Evolutionary conservation across 2,113 vertebrate genomes (phyloP).

Genomic region (Hippopotamus amphibius): DNA sequence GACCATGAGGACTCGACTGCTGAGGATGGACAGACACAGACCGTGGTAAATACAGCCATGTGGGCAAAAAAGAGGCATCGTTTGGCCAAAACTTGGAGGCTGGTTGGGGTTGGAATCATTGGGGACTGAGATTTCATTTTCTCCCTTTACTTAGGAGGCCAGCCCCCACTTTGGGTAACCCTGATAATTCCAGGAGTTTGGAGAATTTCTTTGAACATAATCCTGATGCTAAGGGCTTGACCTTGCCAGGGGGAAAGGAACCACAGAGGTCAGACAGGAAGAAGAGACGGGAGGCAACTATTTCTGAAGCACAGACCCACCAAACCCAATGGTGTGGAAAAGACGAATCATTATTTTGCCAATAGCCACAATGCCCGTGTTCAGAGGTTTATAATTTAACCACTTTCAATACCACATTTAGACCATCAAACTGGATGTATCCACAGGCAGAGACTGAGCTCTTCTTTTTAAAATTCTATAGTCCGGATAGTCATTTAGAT

Average conservation of each 20-base stretch:
- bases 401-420: too few species aligned
- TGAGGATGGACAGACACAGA: background rate
- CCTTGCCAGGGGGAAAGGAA: constrained; percentile 64
- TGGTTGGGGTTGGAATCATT: constrained; percentile 20
- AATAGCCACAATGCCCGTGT: rapidly evolving
- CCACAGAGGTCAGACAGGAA: constrained; percentile 61
- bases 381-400: background rate
- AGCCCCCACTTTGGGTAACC: constrained; percentile 28
- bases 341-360: constrained; percentile 51
- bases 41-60: background rate
- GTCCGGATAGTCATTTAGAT: background rate
- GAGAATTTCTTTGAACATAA: constrained; percentile 79
- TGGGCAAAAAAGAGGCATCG: background rate
- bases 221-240: constrained; percentile 84
- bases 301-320: constrained; percentile 68
- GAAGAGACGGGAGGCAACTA: background rate
- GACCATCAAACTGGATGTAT: background rate
- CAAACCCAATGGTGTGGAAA: constrained; percentile 37
- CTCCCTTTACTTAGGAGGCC: constrained; percentile 57
- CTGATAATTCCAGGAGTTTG: constrained; percentile 62
- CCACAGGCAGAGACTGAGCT: too few species aligned
- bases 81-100: constrained; percentile 12
- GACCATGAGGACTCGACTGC: background rate
- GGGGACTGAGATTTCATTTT: constrained; percentile 54
- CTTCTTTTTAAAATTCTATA: background rate